A percentile compares a stretch with the other conserved stretches of the same genome.
Conservation (phyloP, 1,140 invertebrate species). For the Ostrea edulis region DNA sequence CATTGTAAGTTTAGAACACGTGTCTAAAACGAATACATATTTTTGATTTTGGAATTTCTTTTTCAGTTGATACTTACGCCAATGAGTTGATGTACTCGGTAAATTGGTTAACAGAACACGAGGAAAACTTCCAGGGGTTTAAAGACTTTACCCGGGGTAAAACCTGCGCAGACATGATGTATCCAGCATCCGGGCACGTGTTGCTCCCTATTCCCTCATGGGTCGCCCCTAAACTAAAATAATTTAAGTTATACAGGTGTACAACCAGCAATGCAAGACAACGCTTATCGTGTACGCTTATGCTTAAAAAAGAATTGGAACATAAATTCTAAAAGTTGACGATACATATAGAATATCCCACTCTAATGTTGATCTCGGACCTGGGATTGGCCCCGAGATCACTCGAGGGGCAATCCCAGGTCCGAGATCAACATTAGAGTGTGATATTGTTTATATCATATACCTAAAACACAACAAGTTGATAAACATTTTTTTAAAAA, state of each 20-base stretch:
- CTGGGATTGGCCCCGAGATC: too few species aligned
- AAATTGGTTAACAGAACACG: background rate
- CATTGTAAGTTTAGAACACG: background rate
- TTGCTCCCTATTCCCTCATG: background rate
- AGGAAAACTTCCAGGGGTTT: slow-evolving; percentile 1
- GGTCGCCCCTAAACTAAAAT: slow-evolving; percentile 13
- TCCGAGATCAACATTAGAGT: too few species aligned
- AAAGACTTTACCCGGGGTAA: background rate
- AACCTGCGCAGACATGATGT: background rate
- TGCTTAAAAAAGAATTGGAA: too few species aligned
- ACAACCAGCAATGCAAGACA: too few species aligned
- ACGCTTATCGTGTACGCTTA: too few species aligned
- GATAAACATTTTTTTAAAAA: too few species aligned
- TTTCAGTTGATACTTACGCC: background rate
- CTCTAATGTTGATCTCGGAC: too few species aligned
- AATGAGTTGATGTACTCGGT: background rate
- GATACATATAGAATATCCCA: too few species aligned
- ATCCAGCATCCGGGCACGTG: slow-evolving; percentile 4
- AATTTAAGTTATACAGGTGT: background rate
- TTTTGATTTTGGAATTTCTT: background rate
- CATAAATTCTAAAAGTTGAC: too few species aligned
- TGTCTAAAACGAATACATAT: background rate
- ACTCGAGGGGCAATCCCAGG: too few species aligned
- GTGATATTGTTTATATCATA: too few species aligned
- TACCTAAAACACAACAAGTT: too few species aligned